phyloP scores from a whole-genome alignment of 2,113 vertebrate genomes.

The Anguilla rostrata region DNA sequence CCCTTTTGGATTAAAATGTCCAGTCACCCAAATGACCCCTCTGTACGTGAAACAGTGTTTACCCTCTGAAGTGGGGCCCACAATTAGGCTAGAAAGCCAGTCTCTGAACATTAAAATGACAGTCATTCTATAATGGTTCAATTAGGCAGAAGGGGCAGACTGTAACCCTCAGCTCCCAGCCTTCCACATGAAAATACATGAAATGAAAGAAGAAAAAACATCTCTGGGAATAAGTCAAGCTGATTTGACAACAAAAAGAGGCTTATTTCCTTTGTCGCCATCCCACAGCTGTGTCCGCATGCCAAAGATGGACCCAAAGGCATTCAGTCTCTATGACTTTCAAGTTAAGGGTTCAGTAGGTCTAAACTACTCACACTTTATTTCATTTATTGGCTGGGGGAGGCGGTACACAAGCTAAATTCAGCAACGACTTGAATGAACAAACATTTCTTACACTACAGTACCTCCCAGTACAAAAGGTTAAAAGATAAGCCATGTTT shows the following conservation, averaged over 20 bases:
- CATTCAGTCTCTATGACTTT: not conserved
- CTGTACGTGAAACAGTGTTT: no score
- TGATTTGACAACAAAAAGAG: not conserved
- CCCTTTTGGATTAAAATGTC: no score
- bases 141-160: not conserved
- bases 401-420: not conserved
- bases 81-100: no score
- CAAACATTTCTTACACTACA: not conserved
- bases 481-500: not conserved
- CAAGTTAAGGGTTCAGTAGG: not conserved
- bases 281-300: not conserved
- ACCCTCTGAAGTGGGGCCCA: no score
- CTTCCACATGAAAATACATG: not conserved
- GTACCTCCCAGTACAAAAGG: not conserved
- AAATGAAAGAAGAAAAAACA: not conserved
- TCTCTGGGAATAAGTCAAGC: not conserved
- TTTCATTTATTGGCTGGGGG: not conserved
- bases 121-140: constrained; percentile 5
- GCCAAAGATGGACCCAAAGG: not conserved
- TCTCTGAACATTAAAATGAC: not conserved
- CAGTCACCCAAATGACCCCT: no score
- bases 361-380: not conserved
- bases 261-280: not conserved
- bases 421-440: not conserved
- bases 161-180: not conserved